Conservation (phyloP, 2,113 vertebrate species). For the Vidua chalybeata region DNA sequence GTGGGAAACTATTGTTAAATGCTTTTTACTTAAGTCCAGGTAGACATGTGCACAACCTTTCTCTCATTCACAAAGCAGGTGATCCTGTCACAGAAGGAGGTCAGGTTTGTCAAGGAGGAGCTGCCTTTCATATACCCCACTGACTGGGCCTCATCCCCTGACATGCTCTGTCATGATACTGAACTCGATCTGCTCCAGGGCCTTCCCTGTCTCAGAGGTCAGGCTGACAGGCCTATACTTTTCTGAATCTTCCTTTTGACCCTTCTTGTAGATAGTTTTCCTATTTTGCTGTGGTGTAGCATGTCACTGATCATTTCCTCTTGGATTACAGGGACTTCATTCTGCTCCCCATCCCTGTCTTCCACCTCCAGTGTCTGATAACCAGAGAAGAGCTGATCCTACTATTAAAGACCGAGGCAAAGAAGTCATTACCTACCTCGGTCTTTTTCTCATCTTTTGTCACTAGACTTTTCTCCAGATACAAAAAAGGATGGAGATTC, state of each 20-base stretch:
- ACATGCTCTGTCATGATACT: not conserved
- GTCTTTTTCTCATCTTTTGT: not conserved
- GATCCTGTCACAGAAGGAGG: not conserved
- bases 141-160: not conserved
- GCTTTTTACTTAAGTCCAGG: not conserved
- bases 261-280: not conserved
- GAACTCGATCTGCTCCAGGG: not conserved
- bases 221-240: not conserved
- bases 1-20: not conserved
- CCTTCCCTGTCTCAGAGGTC: not conserved
- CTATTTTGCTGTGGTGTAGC: not conserved
- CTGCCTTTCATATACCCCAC: not conserved
- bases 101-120: not conserved
- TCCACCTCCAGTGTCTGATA: not conserved
- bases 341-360: not conserved
- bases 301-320: not conserved
- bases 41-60: fast-evolving
- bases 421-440: not conserved
- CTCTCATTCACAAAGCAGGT: not conserved
- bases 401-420: not conserved
- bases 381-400: not conserved
- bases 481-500: not conserved
- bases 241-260: not conserved
- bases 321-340: not conserved
- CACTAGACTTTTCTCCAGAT: not conserved